phyloP scores from a whole-genome alignment of 2,113 vertebrate genomes.

The Nycticorax nycticorax region DNA sequence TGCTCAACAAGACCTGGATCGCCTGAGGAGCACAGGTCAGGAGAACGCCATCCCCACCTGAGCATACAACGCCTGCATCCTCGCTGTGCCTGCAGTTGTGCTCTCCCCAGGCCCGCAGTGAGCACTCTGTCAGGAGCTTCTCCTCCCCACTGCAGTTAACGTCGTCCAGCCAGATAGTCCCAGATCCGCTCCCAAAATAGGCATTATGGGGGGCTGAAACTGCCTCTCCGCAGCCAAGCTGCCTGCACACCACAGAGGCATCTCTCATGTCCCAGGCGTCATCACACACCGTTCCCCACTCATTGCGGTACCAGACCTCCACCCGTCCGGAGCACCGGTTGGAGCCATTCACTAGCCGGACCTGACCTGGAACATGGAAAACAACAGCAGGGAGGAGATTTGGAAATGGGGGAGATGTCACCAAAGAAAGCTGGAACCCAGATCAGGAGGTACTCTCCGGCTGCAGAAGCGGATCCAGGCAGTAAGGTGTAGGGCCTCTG shows the following conservation, averaged over 20 bases:
- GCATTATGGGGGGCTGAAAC: background rate
- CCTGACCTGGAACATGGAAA: background rate
- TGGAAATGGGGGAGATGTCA: fast-evolving
- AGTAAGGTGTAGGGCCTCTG: background rate
- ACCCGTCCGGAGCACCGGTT: background rate
- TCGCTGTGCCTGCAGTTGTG: background rate
- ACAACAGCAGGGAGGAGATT: background rate
- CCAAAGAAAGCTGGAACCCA: background rate
- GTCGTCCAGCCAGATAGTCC: background rate
- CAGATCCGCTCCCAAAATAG: background rate
- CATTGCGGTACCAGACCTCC: background rate
- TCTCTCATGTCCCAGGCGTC: background rate
- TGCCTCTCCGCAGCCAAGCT: background rate
- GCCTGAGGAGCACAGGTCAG: background rate
- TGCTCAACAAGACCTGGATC: background rate
- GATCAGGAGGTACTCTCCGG: background rate
- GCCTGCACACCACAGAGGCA: background rate
- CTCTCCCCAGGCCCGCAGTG: fast-evolving
- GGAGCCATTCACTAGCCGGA: background rate
- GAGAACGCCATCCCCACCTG: background rate
- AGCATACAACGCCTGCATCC: fast-evolving
- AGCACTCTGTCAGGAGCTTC: background rate
- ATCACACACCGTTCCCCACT: background rate
- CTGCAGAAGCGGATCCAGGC: background rate
- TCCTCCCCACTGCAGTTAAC: background rate